Evolutionary conservation across 2,113 vertebrate species (phyloP).

Genomic region (Pleuronectes platessa): DNA sequence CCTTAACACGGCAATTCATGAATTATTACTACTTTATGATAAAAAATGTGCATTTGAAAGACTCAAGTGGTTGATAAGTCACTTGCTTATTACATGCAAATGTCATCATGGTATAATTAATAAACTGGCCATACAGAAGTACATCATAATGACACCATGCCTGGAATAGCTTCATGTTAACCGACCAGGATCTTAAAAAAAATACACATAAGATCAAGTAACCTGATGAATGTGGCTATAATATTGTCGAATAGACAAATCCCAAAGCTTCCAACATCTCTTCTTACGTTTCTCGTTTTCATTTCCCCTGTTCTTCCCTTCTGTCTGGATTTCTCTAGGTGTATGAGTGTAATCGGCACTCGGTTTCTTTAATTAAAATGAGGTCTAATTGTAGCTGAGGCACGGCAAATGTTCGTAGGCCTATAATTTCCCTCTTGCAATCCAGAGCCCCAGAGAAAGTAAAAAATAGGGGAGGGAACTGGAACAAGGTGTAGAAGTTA

Average conservation of each 20-base stretch:
- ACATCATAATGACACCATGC: background rate
- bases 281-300: constrained; percentile 31
- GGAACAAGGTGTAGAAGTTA: constrained; percentile 21
- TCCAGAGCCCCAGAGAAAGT: constrained; percentile 54
- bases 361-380: constrained; percentile 80
- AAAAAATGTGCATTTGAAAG: too few species aligned
- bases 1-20: background rate
- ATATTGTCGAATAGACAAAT: constrained; percentile 30
- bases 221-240: background rate
- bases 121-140: background rate
- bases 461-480: constrained; percentile 34
- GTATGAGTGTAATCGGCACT: constrained; percentile 76
- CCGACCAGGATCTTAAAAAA: background rate
- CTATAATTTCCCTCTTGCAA: constrained; percentile 77
- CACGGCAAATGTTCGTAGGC: constrained; percentile 63
- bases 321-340: constrained; percentile 60
- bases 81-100: too few species aligned
- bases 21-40: background rate
- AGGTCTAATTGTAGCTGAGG: constrained; percentile 75
- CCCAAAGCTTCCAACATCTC: constrained; percentile 12
- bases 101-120: background rate
- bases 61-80: too few species aligned
- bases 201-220: constrained; percentile 1
- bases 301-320: constrained; percentile 41
- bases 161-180: background rate